phyloP scores from a whole-genome alignment of 1,140 invertebrate species.

The Babylonia areolata region DNA sequence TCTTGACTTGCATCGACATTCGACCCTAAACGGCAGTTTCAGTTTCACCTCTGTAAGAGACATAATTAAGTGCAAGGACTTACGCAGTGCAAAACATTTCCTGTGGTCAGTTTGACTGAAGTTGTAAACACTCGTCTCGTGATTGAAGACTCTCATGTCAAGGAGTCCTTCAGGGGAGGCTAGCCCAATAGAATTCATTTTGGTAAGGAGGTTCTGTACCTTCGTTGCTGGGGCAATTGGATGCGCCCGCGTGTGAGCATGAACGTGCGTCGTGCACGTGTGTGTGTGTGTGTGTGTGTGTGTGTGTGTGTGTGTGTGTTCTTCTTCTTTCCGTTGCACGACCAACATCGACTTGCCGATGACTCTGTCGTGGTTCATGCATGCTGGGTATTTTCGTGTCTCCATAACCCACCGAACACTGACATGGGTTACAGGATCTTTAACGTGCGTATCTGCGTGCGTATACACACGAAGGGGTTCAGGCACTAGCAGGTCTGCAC shows the following conservation, averaged over 20 bases:
- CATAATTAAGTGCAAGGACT: no score
- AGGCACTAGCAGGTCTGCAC: not conserved
- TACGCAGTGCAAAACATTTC: no score
- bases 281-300: not conserved
- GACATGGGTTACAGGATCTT: no score
- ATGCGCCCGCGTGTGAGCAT: not conserved
- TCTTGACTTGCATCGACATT: no score
- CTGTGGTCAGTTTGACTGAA: not conserved
- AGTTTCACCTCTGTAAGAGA: no score
- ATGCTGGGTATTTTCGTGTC: not conserved
- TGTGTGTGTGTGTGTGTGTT: not conserved
- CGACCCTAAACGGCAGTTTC: no score
- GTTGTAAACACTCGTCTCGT: slow-evolving; percentile 4
- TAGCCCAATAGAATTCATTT: not conserved
- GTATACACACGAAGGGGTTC: not conserved
- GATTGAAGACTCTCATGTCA: slow-evolving; percentile 12
- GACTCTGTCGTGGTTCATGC: no score
- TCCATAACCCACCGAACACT: no score
- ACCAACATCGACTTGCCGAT: no score
- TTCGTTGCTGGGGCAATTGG: not conserved
- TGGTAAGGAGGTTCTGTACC: not conserved
- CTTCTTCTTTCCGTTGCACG: no score
- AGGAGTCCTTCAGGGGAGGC: not conserved
- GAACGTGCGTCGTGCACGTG: not conserved
- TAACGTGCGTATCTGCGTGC: slow-evolving; percentile 9